Evolutionary conservation across 1,140 invertebrate species (phyloP), one percentile per base, ranked within the genome.

Genomic region (Monomorium pharaonis): DNA sequence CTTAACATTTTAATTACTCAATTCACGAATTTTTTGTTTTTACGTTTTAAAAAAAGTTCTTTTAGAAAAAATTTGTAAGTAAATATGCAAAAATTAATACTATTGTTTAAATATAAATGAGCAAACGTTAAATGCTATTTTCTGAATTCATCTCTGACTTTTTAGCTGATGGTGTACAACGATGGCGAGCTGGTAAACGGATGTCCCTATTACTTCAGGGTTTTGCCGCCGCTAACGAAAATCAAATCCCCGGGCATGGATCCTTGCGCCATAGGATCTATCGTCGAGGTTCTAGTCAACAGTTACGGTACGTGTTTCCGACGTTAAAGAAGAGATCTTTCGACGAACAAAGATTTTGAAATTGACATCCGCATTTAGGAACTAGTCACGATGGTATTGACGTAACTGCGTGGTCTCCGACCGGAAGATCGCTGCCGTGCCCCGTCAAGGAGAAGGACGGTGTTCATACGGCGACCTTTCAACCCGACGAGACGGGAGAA

Each of bases 261-360:
- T 70, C 99, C 98, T 27, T 99, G 98, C 95, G 98, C 98, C 21
- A 96, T 99, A 47, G 99, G 98, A 87, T 98, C 98, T 78, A 97
- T 99, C 72, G 98, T 99, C 7, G 98, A 99, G 96, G 98, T 99
- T 88, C 96, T 99, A 95, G 98, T 99, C 94, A 98, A 98, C 96
- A 97, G 97, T 88, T 98, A 97, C 91, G 97, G 96, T 97, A 94
- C 91, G 72, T 78, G 47, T 47, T 72, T 42, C 30, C 49, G 75
- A 9, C 47, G 14, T 44, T 44, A 51, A 51, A 12, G 56, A 58
- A 83, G 33, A 21, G 0, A 60, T 65, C 47, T 21, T 44, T 37
- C 49, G 9, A 37, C n/a, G 27, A 42, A 54, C 10, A 33, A 81
- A 58, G 62, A 72, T 76, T n/a, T 47, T 16, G 9, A 9, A 60